phyloP scores from a whole-genome alignment of 2,113 vertebrate genomes.

The Synodontis membranacea region DNA sequence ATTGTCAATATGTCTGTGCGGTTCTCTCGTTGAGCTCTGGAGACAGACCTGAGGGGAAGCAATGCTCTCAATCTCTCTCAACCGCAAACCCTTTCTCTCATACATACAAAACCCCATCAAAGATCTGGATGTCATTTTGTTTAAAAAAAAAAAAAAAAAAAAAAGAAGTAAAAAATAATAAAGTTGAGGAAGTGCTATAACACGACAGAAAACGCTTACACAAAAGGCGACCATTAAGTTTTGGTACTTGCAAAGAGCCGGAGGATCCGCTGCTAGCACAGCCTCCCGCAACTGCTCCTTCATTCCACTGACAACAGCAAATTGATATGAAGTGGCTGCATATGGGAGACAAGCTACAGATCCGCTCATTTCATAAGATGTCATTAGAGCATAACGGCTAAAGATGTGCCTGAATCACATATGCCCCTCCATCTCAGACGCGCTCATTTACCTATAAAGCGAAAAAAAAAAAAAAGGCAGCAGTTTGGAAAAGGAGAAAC shows the following conservation, averaged over 20 bases:
- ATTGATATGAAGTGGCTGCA: slow-evolving; percentile 89
- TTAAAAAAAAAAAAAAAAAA: neutral
- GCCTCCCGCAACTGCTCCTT: slow-evolving; percentile 69
- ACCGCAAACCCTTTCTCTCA: neutral
- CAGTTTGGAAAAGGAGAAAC: slow-evolving; percentile 15
- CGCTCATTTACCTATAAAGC: slow-evolving; percentile 45
- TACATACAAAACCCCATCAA: slow-evolving; percentile 52
- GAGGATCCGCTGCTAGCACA: slow-evolving; percentile 78
- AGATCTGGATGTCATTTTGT: neutral
- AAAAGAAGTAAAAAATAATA: neutral
- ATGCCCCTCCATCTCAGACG: slow-evolving; percentile 71
- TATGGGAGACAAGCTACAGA: slow-evolving; percentile 81
- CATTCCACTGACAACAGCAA: slow-evolving; percentile 85
- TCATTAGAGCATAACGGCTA: slow-evolving; percentile 82
- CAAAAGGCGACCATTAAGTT: slow-evolving; percentile 82
- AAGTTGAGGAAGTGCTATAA: neutral
- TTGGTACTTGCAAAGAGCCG: slow-evolving; percentile 76
- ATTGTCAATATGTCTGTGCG: slow-evolving; percentile 80
- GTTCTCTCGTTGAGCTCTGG: slow-evolving; percentile 71
- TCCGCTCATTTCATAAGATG: slow-evolving; percentile 83
- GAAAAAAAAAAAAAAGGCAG: slow-evolving; percentile 23
- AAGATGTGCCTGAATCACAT: slow-evolving; percentile 81
- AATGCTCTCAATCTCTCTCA: neutral
- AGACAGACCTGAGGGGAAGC: slow-evolving; percentile 24
- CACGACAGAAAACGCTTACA: slow-evolving; percentile 78